A percentile compares a stretch with the other conserved stretches of the same genome.
These are phyloP conservation scores for Nephotettix cincticeps DNA, from an alignment of 1,140 invertebrate species.

Conservation along the genomic window DNA sequence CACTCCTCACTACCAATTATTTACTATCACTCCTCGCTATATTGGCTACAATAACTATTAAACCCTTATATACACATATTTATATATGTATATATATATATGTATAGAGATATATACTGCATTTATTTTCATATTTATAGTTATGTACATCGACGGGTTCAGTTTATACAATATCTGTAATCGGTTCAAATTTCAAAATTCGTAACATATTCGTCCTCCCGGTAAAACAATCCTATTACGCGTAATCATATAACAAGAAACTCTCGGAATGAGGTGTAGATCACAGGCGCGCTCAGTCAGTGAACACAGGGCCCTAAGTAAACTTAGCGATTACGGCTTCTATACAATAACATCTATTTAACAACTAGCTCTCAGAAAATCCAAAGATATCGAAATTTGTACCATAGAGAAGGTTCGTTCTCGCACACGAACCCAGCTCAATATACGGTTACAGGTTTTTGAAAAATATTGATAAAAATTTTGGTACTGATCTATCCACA, in stretches of 20 bases:
- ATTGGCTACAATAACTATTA: not conserved
- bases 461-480: conserved; percentile 5
- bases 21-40: not conserved
- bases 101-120: too few relatives aligned
- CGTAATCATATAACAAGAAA: conserved; percentile 4
- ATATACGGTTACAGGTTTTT: not conserved
- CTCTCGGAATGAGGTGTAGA: not conserved
- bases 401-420: not conserved
- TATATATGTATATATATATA: conserved; percentile 4
- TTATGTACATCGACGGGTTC: not conserved
- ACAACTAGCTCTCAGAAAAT: conserved; percentile 9
- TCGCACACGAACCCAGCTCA: not conserved
- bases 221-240: not conserved
- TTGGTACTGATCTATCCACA: not conserved
- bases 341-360: conserved; percentile 1
- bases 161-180: not conserved
- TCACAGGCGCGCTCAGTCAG: conserved; percentile 25
- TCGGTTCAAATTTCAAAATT: not conserved
- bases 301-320: conserved; percentile 16
- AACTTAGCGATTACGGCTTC: not conserved
- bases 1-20: too few relatives aligned
- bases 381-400: not conserved
- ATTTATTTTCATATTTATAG: conserved; percentile 9
- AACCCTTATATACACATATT: not conserved
- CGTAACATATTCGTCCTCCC: not conserved